A percentile compares a stretch with the other conserved stretches of the same genome.
Evolutionary conservation across 2,113 vertebrate genomes (phyloP).

Genomic region (Hyla sarda): DNA sequence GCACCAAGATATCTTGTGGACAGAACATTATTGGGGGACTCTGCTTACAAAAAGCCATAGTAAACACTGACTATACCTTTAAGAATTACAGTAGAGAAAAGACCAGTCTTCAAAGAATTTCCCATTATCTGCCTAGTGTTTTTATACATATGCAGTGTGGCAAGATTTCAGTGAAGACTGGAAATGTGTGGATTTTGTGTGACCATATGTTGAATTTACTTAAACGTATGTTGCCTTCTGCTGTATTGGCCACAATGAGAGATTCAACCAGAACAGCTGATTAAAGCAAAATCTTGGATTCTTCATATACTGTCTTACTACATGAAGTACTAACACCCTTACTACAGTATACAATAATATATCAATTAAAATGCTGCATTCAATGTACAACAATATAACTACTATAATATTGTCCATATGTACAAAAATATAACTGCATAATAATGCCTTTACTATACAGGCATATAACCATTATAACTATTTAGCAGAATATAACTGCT

Average conservation of each 20-base stretch:
- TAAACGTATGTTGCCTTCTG: constrained; percentile 52
- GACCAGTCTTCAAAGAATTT: constrained; percentile 23
- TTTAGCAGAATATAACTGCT: too few relatives aligned
- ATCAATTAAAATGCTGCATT: too few relatives aligned
- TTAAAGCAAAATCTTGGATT: background rate
- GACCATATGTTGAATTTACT: constrained; percentile 49
- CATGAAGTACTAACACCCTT: background rate
- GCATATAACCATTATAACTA: too few relatives aligned
- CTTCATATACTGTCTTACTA: background rate
- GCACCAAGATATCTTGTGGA: background rate
- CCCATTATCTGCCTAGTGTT: constrained; percentile 23
- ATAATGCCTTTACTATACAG: too few relatives aligned
- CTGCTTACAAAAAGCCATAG: background rate
- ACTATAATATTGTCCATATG: too few relatives aligned
- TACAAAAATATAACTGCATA: too few relatives aligned
- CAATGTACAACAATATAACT: too few relatives aligned
- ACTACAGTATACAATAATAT: too few relatives aligned
- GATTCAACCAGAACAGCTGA: background rate
- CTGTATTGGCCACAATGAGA: constrained; percentile 29
- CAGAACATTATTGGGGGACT: background rate
- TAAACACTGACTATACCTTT: background rate
- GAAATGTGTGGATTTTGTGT: constrained; percentile 25
- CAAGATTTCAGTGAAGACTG: constrained; percentile 33
- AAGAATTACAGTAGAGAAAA: background rate
- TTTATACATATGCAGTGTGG: constrained; percentile 39